Evolutionary conservation across 2,888 invertebrate genomes (phyloP), one percentile per base, ranked within the genome.

Genomic region (Nomada lathburiana): DNA sequence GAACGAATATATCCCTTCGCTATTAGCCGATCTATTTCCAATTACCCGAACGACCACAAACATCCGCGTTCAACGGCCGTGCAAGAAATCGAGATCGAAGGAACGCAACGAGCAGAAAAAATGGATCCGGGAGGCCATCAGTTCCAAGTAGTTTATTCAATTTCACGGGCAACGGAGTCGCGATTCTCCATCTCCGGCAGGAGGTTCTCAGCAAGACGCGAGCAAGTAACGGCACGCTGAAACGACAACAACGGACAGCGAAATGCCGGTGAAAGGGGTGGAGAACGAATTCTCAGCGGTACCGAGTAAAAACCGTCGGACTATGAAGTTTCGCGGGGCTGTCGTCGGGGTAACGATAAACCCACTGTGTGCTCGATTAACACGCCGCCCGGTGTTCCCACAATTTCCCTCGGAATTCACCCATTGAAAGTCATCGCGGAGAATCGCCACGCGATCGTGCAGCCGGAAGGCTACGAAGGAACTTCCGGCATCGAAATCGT

Each of bases 401-500:
- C 86, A 88, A 88, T 87, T 86, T 36, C 84, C 67, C 76, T 47
- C 79, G 83, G 85, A 82, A 87, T 86, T 84, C 87, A 57, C 57
- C 80, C 77, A 87, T 87, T 87, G 85, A 85, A 76, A 86, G 85
- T 73, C 71, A 42, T 52, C 81, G 79, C 63, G 65, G 62, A 36
- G 80, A 76, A 74, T 59, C 20, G 53, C 59, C 59, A 53, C 50
- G 60, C 72, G 70, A 63, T 26, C 23, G 70, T n/a, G 26, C 68
- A 42, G 70, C 36, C 72, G 82, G 80, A 86, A 88, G 81, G 77
- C 76, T 65, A 53, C 77, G 72, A 71, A 60, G 75, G 77, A 85
- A 76, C 76, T 88, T 88, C 88, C 86, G 80, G 78, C 76, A 78
- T 79, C 83, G 80, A 88, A 86, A 86, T 88, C 86, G 77, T 65